These are phyloP conservation scores for Mobula hypostoma DNA, from an alignment of 2,113 vertebrate genomes.

Conservation along the genomic window DNA sequence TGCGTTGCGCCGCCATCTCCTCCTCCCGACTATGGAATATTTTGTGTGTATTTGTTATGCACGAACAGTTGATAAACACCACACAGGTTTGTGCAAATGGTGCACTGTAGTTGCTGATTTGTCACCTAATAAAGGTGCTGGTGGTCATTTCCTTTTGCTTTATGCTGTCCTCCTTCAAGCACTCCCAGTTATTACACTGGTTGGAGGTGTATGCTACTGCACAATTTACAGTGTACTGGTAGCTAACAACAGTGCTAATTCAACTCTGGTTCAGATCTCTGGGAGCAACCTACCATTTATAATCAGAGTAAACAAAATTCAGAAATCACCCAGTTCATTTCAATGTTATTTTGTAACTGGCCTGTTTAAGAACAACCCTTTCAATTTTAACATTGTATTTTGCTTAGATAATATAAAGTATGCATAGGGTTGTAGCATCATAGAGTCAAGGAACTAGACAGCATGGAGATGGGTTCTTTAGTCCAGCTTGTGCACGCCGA, in stretches of 20 bases:
- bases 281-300: not conserved
- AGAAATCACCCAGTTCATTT: not conserved
- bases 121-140: not conserved
- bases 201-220: not conserved
- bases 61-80: not conserved
- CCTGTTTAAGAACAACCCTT: no score
- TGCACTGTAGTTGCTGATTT: not conserved
- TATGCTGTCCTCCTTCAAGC: not conserved
- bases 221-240: not conserved
- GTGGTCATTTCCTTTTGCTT: not conserved
- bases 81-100: not conserved
- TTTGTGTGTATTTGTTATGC: not conserved
- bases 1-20: no score
- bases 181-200: not conserved
- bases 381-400: not conserved
- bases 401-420: not conserved
- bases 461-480: no score
- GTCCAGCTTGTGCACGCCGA: no score
- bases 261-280: not conserved
- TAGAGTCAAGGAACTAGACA: no score
- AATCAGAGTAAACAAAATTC: not conserved
- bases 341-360: not conserved
- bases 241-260: not conserved
- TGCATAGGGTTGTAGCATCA: not conserved
- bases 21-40: not conserved